These are phyloP conservation scores for Nothobranchius kuhntae DNA, from an alignment of 2,113 vertebrate species.

Conservation along the genomic window DNA sequence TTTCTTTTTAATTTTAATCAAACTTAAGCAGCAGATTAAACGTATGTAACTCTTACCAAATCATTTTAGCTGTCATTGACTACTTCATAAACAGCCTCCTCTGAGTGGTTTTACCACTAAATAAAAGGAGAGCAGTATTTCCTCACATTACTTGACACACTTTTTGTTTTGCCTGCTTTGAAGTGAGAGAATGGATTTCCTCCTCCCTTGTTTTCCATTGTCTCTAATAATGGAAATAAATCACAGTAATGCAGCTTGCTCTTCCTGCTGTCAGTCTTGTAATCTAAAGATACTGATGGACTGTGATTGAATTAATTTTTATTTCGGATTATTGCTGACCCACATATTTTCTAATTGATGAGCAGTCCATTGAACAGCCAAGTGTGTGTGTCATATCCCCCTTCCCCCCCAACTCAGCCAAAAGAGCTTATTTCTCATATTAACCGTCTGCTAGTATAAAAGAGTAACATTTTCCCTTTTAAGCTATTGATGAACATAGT, in stretches of 20 bases:
- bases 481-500: no score
- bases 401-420: no score
- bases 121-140: constrained; percentile 31
- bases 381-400: not conserved
- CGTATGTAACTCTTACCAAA: constrained; percentile 1
- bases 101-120: not conserved
- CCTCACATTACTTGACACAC: constrained; percentile 29
- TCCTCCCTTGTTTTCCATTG: not conserved
- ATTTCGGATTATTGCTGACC: constrained; percentile 39
- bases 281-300: constrained; percentile 30
- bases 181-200: constrained; percentile 30
- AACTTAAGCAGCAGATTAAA: not conserved
- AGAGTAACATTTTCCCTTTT: no score
- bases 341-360: constrained; percentile 34
- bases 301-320: constrained; percentile 39
- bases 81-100: constrained; percentile 8
- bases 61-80: not conserved
- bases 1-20: no score
- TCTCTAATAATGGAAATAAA: constrained; percentile 27
- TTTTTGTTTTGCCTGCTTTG: constrained; percentile 16
- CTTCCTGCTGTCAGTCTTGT: constrained; percentile 15
- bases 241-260: constrained; percentile 10
- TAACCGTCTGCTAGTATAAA: no score
- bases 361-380: constrained; percentile 19
- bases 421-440: no score